Evolutionary conservation across 2,797 vertebrate genomes (phyloP).

Genomic region (Rhinophrynus dorsalis): DNA sequence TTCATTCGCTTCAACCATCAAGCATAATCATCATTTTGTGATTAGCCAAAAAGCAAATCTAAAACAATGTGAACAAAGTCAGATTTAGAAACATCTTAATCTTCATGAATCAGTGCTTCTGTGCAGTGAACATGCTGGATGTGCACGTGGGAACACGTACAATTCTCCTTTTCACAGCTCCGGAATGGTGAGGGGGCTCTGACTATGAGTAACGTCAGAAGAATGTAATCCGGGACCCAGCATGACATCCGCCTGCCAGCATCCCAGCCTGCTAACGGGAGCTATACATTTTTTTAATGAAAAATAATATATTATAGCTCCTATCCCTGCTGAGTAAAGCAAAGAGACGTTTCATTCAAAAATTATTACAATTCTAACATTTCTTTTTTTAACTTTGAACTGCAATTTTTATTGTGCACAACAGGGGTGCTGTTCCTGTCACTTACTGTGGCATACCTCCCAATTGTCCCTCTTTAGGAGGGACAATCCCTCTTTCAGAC

Average conservation of each 20-base stretch:
- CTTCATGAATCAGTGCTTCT: slow-evolving; percentile 1
- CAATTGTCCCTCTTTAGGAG: too few relatives aligned
- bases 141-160: background rate
- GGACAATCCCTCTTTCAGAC: too few relatives aligned
- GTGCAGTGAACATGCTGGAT: background rate
- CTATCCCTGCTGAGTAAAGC: too few relatives aligned
- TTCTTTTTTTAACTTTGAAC: too few relatives aligned
- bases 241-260: background rate
- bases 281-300: too few relatives aligned
- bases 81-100: background rate
- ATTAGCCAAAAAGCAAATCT: background rate
- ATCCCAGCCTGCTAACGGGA: background rate
- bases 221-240: background rate
- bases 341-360: too few relatives aligned
- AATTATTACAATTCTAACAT: too few relatives aligned
- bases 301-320: background rate
- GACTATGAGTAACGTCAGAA: background rate
- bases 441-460: too few relatives aligned
- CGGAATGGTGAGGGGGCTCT: background rate
- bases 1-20: too few relatives aligned
- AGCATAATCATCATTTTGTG: too few relatives aligned
- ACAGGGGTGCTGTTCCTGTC: too few relatives aligned
- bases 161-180: slow-evolving; percentile 8
- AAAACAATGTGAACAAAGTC: background rate
- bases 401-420: too few relatives aligned